Evolutionary conservation across 2,888 invertebrate genomes (phyloP).

Genomic region (Chrysolina americana): DNA sequence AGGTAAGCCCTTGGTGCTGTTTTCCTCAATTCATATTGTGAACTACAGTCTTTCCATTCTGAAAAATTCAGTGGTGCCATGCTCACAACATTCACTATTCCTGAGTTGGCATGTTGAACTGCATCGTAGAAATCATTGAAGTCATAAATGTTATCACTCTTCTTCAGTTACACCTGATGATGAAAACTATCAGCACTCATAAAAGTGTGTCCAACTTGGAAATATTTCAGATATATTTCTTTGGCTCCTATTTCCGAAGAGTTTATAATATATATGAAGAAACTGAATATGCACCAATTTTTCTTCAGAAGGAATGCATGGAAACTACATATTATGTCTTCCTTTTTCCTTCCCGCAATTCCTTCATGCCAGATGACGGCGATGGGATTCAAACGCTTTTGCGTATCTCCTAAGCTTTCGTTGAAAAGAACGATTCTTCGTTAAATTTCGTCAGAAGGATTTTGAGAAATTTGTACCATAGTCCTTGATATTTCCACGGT

Average conservation of each 20-base stretch:
- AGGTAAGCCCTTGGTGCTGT: neutral
- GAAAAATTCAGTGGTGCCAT: neutral
- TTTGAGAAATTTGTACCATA: too few relatives aligned
- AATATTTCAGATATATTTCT: neutral
- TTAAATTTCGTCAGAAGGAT: too few relatives aligned
- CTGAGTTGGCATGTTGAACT: neutral
- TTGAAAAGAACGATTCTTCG: too few relatives aligned
- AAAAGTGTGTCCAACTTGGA: neutral
- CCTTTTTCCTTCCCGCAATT: too few relatives aligned
- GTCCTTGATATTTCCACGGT: too few relatives aligned
- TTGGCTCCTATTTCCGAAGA: neutral
- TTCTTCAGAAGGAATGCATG: too few relatives aligned
- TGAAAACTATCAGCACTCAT: neutral
- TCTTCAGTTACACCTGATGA: neutral
- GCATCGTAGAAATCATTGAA: neutral
- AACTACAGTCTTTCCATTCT: neutral
- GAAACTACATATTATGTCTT: too few relatives aligned
- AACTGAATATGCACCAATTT: too few relatives aligned
- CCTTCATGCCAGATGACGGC: too few relatives aligned
- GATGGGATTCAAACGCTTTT: too few relatives aligned
- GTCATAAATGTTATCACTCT: neutral
- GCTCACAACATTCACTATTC: neutral
- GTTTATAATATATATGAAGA: too few relatives aligned
- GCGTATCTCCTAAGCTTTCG: too few relatives aligned
- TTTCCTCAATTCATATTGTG: neutral